Evolutionary conservation across 2,888 invertebrate species (phyloP), one percentile per base, ranked within the genome.

Genomic region (Cryptophagus acutangulus): DNA sequence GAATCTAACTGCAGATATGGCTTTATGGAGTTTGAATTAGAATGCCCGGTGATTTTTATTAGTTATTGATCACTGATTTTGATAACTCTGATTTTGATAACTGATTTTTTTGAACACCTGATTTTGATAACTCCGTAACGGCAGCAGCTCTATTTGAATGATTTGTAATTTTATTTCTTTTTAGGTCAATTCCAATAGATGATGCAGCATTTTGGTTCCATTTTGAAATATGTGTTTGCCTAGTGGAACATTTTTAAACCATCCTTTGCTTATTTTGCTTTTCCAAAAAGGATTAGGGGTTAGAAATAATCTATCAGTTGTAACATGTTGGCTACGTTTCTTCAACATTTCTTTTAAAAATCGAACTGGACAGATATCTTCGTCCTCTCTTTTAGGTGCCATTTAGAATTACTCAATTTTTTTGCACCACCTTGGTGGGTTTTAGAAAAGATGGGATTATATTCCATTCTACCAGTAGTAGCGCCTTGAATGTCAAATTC

Each of bases 361-460:
- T 12, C 48, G 20, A 26, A 48, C 38, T 15, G 40, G 46, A 17
- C 40, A 46, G 10, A 40, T 38, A 30, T 35, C 30, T 3, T 20
- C 10, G 30, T 41, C 33, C 38, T 39, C 31, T 16, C 13, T 36
- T 26, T 51, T 49, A 13, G 36, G 17, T 14, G 26, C 49, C 43
- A 51, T 33, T 47, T 49, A 29, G 45, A 41, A 24, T 47, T 33
- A 12, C 47, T 33, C 10, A 31, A 35, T 29, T 45, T 46, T 33
- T 41, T 24, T 16, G 29, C 36, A 17, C 40, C 49, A 14, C 47
- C 45, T 44, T 51, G 46, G 14, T 43, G 30, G 12, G 49, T 49
- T 45, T 52, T 52, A 2, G 44, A 41, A 31, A 48, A 48, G 14
- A 51, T 40, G 6, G 45, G 44, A 37, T 43, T 47, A 36, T 51